A percentile compares a stretch with the other conserved stretches of the same genome.
Evolutionary conservation across 2,113 vertebrate genomes (phyloP).

Genomic region (Actinemys pallida): DNA sequence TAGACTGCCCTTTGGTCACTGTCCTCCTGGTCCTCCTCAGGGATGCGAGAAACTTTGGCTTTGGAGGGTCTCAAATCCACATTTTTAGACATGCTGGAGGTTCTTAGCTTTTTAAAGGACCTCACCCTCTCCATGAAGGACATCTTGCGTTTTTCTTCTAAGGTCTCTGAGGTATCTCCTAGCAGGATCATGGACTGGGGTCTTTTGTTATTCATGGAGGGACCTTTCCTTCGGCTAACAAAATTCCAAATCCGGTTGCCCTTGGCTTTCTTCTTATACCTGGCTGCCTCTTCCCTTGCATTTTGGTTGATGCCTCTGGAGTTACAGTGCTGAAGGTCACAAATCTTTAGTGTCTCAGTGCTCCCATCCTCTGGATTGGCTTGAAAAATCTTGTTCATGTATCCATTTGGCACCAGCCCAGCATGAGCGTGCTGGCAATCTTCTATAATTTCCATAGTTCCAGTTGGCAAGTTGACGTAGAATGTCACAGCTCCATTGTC

Average conservation of each 20-base stretch:
- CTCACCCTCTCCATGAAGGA: constrained; percentile 90
- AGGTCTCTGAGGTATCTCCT: constrained; percentile 72
- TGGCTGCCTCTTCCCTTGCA: constrained; percentile 72
- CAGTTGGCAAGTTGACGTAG: neutral
- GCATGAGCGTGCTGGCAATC: constrained; percentile 65
- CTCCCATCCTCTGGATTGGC: constrained; percentile 78
- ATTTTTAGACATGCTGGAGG: constrained; percentile 73
- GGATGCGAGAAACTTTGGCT: constrained; percentile 74
- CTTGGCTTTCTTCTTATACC: constrained; percentile 79
- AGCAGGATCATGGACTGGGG: constrained; percentile 93
- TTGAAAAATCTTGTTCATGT: constrained; percentile 85
- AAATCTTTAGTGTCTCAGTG: constrained; percentile 70
- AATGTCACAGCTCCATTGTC: constrained; percentile 49
- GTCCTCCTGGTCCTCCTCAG: constrained; percentile 73
- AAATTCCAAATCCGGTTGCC: constrained; percentile 90
- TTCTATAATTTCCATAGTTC: constrained; percentile 85
- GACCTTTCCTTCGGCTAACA: constrained; percentile 83
- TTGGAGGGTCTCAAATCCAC: constrained; percentile 72
- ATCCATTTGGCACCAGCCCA: constrained; percentile 83
- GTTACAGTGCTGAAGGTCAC: constrained; percentile 66
- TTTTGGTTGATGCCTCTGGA: neutral
- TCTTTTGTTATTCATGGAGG: constrained; percentile 78
- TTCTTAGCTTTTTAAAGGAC: constrained; percentile 87
- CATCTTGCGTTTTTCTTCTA: constrained; percentile 82
- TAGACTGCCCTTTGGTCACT: constrained; percentile 66